Conservation (phyloP, 2,113 vertebrate species). For the Otis tarda region DNA sequence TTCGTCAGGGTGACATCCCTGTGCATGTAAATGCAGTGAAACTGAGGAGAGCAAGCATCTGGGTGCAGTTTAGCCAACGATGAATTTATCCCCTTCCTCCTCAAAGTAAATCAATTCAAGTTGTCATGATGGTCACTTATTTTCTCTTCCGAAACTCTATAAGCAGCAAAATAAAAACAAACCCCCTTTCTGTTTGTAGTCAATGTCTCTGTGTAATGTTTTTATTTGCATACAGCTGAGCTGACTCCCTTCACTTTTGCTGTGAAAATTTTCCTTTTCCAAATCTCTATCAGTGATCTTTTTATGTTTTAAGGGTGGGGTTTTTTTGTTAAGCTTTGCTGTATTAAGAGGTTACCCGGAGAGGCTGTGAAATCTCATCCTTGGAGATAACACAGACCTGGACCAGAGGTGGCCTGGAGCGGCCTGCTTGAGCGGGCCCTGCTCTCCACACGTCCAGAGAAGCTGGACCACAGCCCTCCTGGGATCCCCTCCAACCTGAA, state of each 20-base stretch:
- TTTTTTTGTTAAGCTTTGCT: background rate
- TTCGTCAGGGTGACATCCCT: background rate
- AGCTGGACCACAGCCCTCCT: background rate
- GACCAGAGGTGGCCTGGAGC: background rate
- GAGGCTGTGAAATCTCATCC: background rate
- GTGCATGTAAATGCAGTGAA: background rate
- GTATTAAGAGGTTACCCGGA: background rate
- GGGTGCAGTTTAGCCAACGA: background rate
- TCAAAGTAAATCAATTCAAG: background rate
- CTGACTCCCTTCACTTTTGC: background rate
- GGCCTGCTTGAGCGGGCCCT: background rate
- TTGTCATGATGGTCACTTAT: background rate
- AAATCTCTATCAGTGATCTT: background rate
- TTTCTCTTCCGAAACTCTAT: background rate
- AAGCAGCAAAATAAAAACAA: background rate
- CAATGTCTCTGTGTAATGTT: background rate
- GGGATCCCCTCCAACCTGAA: background rate
- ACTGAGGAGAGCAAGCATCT: background rate
- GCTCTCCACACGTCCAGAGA: background rate
- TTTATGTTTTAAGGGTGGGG: background rate
- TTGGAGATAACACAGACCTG: background rate
- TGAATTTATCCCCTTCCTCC: background rate
- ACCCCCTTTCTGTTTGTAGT: background rate
- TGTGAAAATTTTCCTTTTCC: background rate
- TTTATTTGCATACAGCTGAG: constrained; percentile 23